Percentiles rank a stretch among this genome's conserved stretches.
Conservation (phyloP, 2,113 vertebrate species). For the Noctilio leporinus region DNA sequence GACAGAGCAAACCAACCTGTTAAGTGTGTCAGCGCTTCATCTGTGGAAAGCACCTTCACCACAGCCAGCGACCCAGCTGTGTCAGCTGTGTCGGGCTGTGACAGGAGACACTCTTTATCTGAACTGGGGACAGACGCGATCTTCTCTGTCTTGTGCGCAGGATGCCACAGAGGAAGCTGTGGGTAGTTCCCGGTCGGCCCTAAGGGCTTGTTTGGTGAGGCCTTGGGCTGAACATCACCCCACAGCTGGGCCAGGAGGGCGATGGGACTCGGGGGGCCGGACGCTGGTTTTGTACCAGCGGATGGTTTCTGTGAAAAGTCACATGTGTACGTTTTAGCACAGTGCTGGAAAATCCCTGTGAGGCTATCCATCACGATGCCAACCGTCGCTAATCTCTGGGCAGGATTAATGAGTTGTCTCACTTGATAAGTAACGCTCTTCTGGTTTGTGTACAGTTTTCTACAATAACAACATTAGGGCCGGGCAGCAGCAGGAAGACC, state of each 20-base stretch:
- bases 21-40: not conserved
- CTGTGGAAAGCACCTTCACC: constrained; percentile 9
- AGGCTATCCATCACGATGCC: not conserved
- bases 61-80: not conserved
- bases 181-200: not conserved
- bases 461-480: not conserved
- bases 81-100: not conserved
- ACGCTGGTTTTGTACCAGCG: not conserved
- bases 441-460: not conserved
- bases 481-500: not conserved
- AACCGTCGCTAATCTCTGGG: not conserved
- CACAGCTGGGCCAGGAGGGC: not conserved
- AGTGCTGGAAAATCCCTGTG: not conserved
- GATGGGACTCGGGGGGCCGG: not conserved
- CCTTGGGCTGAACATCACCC: not conserved
- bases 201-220: constrained; percentile 22
- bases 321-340: not conserved
- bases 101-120: constrained; percentile 15
- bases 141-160: not conserved
- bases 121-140: not conserved
- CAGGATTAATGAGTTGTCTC: not conserved
- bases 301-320: not conserved
- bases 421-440: not conserved
- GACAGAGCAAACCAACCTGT: not conserved
- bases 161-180: not conserved